These are phyloP conservation scores for Mythimna lalbum DNA, from an alignment of 2,888 invertebrate species.

Conservation along the genomic window DNA sequence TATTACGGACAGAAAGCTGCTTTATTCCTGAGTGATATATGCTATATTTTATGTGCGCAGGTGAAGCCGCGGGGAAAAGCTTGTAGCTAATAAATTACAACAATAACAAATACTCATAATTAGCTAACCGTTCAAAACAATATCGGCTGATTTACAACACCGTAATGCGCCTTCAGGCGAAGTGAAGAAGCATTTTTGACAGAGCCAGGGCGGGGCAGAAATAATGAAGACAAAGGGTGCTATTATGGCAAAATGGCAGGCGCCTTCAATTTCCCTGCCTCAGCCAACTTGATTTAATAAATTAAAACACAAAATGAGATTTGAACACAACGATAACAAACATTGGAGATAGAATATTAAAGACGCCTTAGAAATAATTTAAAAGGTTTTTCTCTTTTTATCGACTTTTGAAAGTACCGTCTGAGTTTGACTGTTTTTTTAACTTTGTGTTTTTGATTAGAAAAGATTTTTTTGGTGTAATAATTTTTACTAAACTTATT, in stretches of 20 bases:
- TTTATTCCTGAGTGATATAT: no score
- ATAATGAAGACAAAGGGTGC: constrained; percentile 64
- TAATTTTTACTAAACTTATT: no score
- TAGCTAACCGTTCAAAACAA: constrained; percentile 48
- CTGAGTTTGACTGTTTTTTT: not conserved
- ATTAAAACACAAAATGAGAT: constrained; percentile 65
- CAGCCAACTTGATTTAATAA: constrained; percentile 61
- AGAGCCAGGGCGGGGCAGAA: constrained; percentile 54
- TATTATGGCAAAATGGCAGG: constrained; percentile 60
- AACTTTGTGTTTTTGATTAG: not conserved
- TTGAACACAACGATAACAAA: constrained; percentile 56
- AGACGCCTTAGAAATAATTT: constrained; percentile 33
- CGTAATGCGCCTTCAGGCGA: constrained; percentile 38
- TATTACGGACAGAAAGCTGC: no score
- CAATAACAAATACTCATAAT: constrained; percentile 45
- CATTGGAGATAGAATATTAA: constrained; percentile 40
- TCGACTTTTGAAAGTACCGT: constrained; percentile 17
- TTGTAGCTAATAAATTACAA: constrained; percentile 13
- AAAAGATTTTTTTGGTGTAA: no score
- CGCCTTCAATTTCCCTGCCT: constrained; percentile 58
- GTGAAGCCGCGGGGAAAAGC: not conserved
- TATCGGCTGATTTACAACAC: constrained; percentile 53
- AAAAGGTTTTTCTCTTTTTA: constrained; percentile 9
- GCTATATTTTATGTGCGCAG: no score
- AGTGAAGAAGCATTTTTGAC: constrained; percentile 60